Conservation (phyloP, 2,113 vertebrate genomes). For the Pungitius pungitius region DNA sequence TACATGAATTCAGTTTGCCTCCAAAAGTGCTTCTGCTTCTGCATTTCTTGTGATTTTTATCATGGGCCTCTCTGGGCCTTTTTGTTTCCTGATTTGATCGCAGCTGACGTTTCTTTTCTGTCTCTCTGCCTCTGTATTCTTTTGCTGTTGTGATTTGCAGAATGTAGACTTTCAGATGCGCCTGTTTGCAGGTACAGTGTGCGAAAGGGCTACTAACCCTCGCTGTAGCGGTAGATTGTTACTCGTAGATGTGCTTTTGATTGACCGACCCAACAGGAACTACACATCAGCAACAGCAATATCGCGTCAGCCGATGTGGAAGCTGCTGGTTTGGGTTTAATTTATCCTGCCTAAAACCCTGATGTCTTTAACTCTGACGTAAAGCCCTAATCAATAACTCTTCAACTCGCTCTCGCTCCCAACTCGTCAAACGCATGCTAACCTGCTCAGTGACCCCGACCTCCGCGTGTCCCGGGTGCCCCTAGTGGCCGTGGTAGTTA, state of each 20-base stretch:
- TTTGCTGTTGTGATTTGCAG: constrained; percentile 75
- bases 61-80: neutral
- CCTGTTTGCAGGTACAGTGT: constrained; percentile 82
- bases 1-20: neutral
- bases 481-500: too few species aligned
- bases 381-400: constrained; percentile 32
- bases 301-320: neutral
- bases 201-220: constrained; percentile 23
- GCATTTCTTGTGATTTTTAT: constrained; percentile 22
- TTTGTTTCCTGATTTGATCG: constrained; percentile 2
- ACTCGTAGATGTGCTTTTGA: constrained; percentile 7
- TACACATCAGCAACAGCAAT: constrained; percentile 45
- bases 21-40: neutral
- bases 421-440: neutral
- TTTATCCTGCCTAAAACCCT: constrained; percentile 26
- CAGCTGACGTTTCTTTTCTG: constrained; percentile 14
- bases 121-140: constrained; percentile 49
- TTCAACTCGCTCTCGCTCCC: neutral
- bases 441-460: too few species aligned
- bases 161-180: constrained; percentile 83
- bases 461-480: too few species aligned
- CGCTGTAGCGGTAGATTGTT: constrained; percentile 8
- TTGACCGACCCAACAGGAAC: constrained; percentile 7
- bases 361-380: neutral
- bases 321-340: constrained; percentile 43